Base-by-base conservation (phyloP, 2,888 invertebrate species). In the Caenorhabditis auriculariae region DNA sequence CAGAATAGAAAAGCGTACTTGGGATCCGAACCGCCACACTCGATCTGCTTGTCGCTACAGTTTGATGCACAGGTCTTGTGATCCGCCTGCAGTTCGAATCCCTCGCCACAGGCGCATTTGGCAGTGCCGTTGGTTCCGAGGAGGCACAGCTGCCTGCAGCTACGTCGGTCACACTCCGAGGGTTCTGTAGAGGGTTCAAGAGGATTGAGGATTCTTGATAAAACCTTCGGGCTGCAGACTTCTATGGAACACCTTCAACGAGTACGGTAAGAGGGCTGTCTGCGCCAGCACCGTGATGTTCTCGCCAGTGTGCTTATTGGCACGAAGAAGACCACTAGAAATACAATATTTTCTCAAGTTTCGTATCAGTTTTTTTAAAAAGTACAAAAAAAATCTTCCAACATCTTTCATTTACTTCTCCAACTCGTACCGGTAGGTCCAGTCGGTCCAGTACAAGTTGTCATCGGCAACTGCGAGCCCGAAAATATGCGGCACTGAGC, bases 261-360 rank as follows among this genome's bases (percentile, higher is more conserved):
- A 93, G 5, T 95, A 86, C 0, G 95, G 95, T 83, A 93, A 91
- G 0, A 92, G 91, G 57, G 95, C 92, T 55, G 93, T 85, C 82
- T 94, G 93, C 0, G 92, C 93, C 0, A 94, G 91, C 1, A 95
- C 92, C 0, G 91, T 91, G 82, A 93, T 92, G 82, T 93, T 93
- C 26, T 88, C 86, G 17, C 95, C 94, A 72, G 88, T 88, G 83
- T 90, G 93, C 84, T 96, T 96, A 82, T 93, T 60, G 21, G 78
- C 78, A 19, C 77, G 53, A 17, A 70, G 45, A 35, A 70, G 50
- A 41, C 67, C 70, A 24, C 66, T 39, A 41, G 19, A 54, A 54
- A 35, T 9, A 9, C 47, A 19, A 1, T 2, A 15, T 41, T 44
- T 7, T 12, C 12, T n/a, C 5, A n/a, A 2, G 7, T 17, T 45